Conservation (phyloP, 2,113 vertebrate species). For the Cepphus grylle region DNA sequence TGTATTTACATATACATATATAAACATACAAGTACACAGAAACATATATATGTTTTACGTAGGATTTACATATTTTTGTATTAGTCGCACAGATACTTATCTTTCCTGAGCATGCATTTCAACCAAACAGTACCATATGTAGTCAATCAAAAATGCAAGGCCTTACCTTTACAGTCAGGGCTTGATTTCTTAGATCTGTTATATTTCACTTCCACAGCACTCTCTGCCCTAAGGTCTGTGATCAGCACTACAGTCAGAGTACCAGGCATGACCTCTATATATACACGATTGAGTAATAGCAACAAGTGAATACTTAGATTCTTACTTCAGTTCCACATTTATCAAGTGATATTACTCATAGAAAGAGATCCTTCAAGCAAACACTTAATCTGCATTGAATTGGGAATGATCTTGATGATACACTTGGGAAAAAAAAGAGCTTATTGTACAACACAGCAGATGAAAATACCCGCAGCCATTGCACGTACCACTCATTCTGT, state of each 20-base stretch:
- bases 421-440: constrained; percentile 37
- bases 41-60: background rate
- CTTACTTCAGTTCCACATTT: constrained; percentile 56
- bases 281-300: background rate
- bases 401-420: constrained; percentile 68
- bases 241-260: background rate
- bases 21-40: background rate
- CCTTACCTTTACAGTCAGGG: constrained; percentile 69
- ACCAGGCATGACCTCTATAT: constrained; percentile 60
- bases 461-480: constrained; percentile 63
- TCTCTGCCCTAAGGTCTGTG: constrained; percentile 34
- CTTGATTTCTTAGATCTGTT: constrained; percentile 35
- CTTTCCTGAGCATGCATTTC: background rate
- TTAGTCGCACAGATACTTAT: background rate
- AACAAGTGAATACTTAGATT: constrained; percentile 44
- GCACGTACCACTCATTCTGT: constrained; percentile 68
- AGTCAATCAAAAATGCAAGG: constrained; percentile 31
- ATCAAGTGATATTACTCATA: constrained; percentile 41
- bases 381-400: constrained; percentile 66
- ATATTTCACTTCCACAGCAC: constrained; percentile 43
- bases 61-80: background rate
- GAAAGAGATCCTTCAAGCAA: constrained; percentile 63
- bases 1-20: background rate
- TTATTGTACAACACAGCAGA: constrained; percentile 61
- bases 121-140: background rate